Percentiles rank a stretch among this genome's conserved stretches.
These are phyloP conservation scores for Andricus curvator DNA, from an alignment of 2,888 invertebrate genomes.

Conservation along the genomic window DNA sequence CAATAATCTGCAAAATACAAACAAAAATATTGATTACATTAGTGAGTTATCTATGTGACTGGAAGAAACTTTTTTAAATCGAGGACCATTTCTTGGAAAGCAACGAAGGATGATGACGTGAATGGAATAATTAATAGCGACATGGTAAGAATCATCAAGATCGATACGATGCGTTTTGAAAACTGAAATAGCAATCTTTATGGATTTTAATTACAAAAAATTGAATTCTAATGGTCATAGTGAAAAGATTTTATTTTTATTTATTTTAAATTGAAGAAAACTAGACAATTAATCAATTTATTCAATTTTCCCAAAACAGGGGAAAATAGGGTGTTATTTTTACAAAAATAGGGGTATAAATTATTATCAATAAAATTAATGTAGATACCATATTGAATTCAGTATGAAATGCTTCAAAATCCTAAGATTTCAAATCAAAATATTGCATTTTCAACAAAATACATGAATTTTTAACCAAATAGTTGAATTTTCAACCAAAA, in stretches of 20 bases:
- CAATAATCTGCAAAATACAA: slow-evolving; percentile 82
- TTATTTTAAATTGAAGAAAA: not conserved
- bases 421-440: no score
- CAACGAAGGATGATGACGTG: slow-evolving; percentile 5
- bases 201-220: not conserved
- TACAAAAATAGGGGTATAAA: no score
- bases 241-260: not conserved
- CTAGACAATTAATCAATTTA: not conserved
- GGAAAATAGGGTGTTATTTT: no score
- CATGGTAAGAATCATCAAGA: not conserved
- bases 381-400: no score
- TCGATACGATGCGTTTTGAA: slow-evolving; percentile 22
- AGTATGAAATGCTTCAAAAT: no score
- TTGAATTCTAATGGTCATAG: not conserved
- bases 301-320: not conserved
- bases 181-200: slow-evolving; percentile 17
- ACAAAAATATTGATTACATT: slow-evolving; percentile 13
- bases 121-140: slow-evolving; percentile 43
- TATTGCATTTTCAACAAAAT: no score
- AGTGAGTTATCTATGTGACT: not conserved
- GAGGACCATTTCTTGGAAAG: slow-evolving; percentile 3
- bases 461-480: no score
- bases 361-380: no score
- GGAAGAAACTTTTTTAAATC: slow-evolving; percentile 20
- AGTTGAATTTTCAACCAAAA: no score